Evolutionary conservation across 2,797 vertebrate species (phyloP), one percentile per base, ranked within the genome.

Genomic region (Eulemur albifrons): DNA sequence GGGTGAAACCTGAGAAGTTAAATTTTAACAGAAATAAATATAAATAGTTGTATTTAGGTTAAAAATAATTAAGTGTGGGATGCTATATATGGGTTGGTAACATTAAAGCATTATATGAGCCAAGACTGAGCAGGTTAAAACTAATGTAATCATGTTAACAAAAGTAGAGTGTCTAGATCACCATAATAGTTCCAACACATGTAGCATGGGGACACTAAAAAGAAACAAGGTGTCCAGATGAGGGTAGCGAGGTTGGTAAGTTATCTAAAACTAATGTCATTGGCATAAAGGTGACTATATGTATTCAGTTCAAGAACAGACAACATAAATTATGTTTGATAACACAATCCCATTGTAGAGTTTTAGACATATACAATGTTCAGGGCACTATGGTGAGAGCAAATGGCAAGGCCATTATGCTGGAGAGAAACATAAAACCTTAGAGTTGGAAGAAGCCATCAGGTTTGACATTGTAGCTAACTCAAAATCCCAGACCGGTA

Each of bases 11-110:
- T 67, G 35, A 72, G 43, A 92, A 27, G 30, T 67, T 61, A 86
- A 95, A 88, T 13, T 88, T 80, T 61, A 77, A 79, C 32, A 90
- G 43, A 94, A 92, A 72, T 25, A 96, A 93, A 69, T 69, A 61
- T n/a, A 90, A 77, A 94, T 25, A 93, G 57, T 7, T 79, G 32
- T 18, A 90, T 85, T 90, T 81, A 70, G 77, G n/a, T 57, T 85
- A 88, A 88, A 91, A 61, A 85, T 48, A 85, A 95, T 73, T 72
- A 90, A 75, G 30, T 88, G 15, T 84, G 59, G 40, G 40, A 76
- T 93, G 52, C 25, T 89, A 76, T 57, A 93, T 96, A 76, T 4
- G 48, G 17, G n/a, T 85, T 76, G 73, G 50, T 80, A 77, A 84
- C 73, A 80, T 91, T 88, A 94, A 81, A 81, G 52, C 18, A 95